A percentile compares a stretch with the other conserved stretches of the same genome.
phyloP scores from a whole-genome alignment of 1,140 invertebrate genomes.

The Leptopilina boulardi region DNA sequence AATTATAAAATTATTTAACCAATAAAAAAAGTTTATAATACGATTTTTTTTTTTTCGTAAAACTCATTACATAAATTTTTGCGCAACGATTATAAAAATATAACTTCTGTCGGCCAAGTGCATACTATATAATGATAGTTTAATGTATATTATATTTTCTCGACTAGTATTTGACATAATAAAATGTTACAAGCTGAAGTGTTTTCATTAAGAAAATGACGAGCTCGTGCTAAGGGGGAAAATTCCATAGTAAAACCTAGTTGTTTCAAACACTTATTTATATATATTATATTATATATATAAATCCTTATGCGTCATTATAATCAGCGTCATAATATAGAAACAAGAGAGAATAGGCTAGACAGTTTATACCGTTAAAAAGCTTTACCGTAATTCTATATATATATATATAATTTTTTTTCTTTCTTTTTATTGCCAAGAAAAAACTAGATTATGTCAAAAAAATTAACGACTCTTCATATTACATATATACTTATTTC shows the following conservation, averaged over 20 bases:
- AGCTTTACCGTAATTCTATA: conserved; percentile 1
- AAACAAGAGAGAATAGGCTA: conserved; percentile 15
- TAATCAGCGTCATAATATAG: conserved; percentile 14
- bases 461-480: neutral
- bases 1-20: no score
- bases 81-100: no score
- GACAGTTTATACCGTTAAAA: conserved; percentile 9
- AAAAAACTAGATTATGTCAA: neutral
- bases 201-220: neutral
- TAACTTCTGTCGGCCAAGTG: no score
- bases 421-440: neutral
- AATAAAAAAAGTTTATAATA: no score
- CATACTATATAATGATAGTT: no score
- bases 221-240: conserved; percentile 17
- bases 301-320: conserved; percentile 25
- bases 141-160: neutral
- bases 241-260: neutral
- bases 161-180: neutral
- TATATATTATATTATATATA: no score
- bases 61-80: no score
- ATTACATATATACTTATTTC: neutral
- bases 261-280: conserved; percentile 15
- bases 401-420: no score
- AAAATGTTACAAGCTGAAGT: neutral
- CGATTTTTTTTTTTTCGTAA: no score